These are phyloP conservation scores for Macrocentrus cingulum DNA, from an alignment of 1,140 invertebrate species.

Conservation along the genomic window DNA sequence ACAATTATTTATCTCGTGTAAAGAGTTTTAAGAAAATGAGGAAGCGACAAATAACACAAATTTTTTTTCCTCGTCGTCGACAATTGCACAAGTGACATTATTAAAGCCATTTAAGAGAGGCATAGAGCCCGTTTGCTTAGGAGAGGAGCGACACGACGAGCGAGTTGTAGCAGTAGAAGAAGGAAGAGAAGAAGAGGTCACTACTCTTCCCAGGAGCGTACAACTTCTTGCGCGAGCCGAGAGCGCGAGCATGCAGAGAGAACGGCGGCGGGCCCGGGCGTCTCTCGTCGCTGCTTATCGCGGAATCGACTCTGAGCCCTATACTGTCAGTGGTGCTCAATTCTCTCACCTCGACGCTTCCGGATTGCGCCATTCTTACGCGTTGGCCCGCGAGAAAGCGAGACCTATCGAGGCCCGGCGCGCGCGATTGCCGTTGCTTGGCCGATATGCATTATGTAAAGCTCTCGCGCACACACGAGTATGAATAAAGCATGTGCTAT, in stretches of 20 bases:
- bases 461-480: constrained; percentile 20
- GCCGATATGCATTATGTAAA: constrained; percentile 35
- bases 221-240: constrained; percentile 25
- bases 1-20: too few species aligned
- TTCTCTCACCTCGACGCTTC: constrained; percentile 9
- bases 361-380: constrained; percentile 29
- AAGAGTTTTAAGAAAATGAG: constrained; percentile 19
- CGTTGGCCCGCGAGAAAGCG: constrained; percentile 22
- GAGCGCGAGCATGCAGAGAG: constrained; percentile 7
- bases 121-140: constrained; percentile 14
- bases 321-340: constrained; percentile 24
- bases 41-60: constrained; percentile 19
- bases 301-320: constrained; percentile 11
- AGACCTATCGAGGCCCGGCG: constrained; percentile 20
- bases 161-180: constrained; percentile 4
- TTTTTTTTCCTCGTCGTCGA: constrained; percentile 15
- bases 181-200: constrained; percentile 21
- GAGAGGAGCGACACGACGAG: constrained; percentile 5
- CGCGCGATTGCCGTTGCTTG: constrained; percentile 25
- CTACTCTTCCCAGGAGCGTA: constrained; percentile 24
- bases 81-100: constrained; percentile 30
- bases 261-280: neutral
- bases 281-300: constrained; percentile 14
- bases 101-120: constrained; percentile 26
- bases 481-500: constrained; percentile 44